These are phyloP conservation scores for Pelecanus crispus DNA, from an alignment of 2,113 vertebrate species.

Conservation along the genomic window DNA sequence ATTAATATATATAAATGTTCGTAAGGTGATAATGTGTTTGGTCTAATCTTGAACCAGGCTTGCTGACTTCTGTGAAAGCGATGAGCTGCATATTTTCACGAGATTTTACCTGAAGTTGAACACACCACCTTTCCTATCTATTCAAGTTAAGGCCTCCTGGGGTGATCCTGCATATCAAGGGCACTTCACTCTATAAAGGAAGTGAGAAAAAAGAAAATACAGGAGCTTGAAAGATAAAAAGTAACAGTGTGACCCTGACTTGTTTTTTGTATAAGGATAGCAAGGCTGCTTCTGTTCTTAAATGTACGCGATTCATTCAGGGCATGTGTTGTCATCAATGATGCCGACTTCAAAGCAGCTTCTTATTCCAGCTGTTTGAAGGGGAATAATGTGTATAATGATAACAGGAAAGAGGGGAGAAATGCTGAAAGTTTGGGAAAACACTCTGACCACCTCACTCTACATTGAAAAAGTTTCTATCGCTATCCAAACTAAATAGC, in stretches of 20 bases:
- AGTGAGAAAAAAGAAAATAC: not conserved
- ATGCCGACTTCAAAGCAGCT: not conserved
- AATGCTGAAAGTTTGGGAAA: not conserved
- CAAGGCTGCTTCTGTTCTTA: not conserved
- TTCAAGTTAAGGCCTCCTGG: not conserved
- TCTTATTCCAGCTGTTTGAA: not conserved
- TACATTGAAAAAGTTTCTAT: not conserved
- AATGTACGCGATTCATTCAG: not conserved
- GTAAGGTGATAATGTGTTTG: not conserved
- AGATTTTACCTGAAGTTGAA: not conserved
- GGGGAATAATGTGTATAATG: not conserved
- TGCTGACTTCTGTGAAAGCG: not conserved
- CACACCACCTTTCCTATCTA: not conserved
- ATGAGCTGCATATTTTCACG: not conserved
- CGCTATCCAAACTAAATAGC: not conserved
- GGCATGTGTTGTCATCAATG: not conserved
- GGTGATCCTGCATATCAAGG: rapidly evolving
- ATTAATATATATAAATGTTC: not conserved
- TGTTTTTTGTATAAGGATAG: not conserved
- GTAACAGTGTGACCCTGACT: not conserved
- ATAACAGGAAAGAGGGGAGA: not conserved
- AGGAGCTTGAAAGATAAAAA: not conserved
- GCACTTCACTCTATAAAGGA: not conserved
- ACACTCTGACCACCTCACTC: not conserved
- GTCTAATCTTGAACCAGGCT: not conserved